Base-by-base conservation (phyloP, 2,888 invertebrate genomes). In the Macaria notata region DNA sequence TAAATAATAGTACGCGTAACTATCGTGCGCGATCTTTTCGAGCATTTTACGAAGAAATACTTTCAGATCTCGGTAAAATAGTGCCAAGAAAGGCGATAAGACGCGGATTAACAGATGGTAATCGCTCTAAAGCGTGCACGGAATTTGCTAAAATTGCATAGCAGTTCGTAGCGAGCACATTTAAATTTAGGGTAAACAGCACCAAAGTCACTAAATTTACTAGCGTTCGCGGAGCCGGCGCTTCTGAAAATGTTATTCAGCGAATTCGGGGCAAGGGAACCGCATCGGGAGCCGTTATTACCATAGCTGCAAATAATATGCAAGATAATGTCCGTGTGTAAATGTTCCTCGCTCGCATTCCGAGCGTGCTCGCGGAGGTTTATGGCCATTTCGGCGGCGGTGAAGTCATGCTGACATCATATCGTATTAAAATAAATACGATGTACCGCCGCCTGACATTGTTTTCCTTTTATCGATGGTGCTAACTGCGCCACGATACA, bases 401-500 rank as follows among this genome's bases (percentile, higher is more conserved):
- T 53, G 56, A 61, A 56, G 61, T 56, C 56, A 63, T 65, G 63
- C 59, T 72, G 68, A 71, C 72, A 70, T 75, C 72, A 75, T 65
- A 55, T 9, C 51, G 64, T 64, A 70, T 74, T 72, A 69, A 69
- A 70, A 69, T 67, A 69, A 69, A 69, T 69, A 66, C 63, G 64
- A 54, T 61, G 52, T 65, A 62, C 61, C 64, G 62, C 50, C 33
- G 61, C 56, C 46, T 59, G 56, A 74, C 74, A 77, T 71, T 71
- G 69, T 71, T 75, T 72, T 69, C 72, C 72, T 74, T 73, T 73
- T 71, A 69, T 66, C 66, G 68, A 61, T 64, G 62, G 63, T 65
- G 64, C 63, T 71, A 65, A 70, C 68, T 62, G 65, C 59, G 47
- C 56, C 64, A 66, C 64, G 68, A 62, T 49, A 49, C 31, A 19